Evolutionary conservation across 1,140 invertebrate species (phyloP).

Genomic region (Drosophila pectinifera): DNA sequence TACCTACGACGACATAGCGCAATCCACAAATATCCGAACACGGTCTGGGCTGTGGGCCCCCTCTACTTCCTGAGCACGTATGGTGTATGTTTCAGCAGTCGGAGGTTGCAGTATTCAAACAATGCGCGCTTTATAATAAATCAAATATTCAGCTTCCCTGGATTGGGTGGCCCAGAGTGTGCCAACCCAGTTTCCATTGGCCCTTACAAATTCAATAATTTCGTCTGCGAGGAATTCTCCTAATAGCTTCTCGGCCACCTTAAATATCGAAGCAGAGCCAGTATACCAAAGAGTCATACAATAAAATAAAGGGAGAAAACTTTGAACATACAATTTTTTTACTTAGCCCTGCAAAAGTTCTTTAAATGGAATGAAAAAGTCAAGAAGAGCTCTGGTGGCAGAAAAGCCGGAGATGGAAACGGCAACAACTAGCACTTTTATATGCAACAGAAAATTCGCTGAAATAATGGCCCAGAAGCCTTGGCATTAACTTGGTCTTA

Average conservation of each 20-base stretch:
- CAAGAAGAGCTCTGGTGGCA: slow-evolving; percentile 6
- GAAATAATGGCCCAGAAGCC: slow-evolving; percentile 75
- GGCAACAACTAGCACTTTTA: slow-evolving; percentile 24
- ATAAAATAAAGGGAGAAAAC: slow-evolving; percentile 43
- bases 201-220: slow-evolving; percentile 30
- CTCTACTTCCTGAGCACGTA: slow-evolving; percentile 28
- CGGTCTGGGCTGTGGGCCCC: slow-evolving; percentile 3
- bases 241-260: slow-evolving; percentile 1
- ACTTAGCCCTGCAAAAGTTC: slow-evolving; percentile 62
- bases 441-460: slow-evolving; percentile 50
- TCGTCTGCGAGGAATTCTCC: slow-evolving; percentile 14
- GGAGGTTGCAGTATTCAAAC: slow-evolving; percentile 45
- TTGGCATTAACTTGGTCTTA: slow-evolving; percentile 70
- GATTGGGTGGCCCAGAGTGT: not conserved
- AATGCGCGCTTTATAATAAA: slow-evolving; percentile 55
- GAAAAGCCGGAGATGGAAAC: slow-evolving; percentile 7
- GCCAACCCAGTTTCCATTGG: not conserved
- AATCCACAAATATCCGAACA: slow-evolving; percentile 12
- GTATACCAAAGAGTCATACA: slow-evolving; percentile 31
- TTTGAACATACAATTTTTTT: slow-evolving; percentile 65
- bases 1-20: slow-evolving; percentile 28
- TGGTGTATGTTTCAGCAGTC: slow-evolving; percentile 39
- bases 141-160: slow-evolving; percentile 27
- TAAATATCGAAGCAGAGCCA: slow-evolving; percentile 4
- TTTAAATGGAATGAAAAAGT: slow-evolving; percentile 56